A percentile compares a stretch with the other conserved stretches of the same genome.
Conservation (phyloP, 2,888 invertebrate species). For the Argynnis bischoffii region DNA sequence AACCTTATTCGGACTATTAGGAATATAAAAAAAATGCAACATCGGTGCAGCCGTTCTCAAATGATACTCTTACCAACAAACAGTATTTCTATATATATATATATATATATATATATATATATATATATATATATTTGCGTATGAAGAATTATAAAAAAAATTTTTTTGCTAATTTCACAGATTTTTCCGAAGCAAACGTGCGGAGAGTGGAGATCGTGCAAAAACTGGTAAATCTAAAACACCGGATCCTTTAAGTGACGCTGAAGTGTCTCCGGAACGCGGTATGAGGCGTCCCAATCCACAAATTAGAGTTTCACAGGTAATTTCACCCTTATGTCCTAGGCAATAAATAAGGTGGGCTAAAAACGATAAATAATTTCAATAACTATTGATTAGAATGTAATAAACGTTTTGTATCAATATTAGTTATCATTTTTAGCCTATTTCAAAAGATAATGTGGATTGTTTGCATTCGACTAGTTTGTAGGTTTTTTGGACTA, state of each 20-base stretch:
- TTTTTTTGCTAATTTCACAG: conserved; percentile 57
- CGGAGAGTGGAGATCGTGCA: conserved; percentile 86
- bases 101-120: too few relatives aligned
- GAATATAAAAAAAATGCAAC: too few relatives aligned
- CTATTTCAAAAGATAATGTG: too few relatives aligned
- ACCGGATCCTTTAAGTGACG: conserved; percentile 84
- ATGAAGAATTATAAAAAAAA: too few relatives aligned
- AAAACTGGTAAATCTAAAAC: conserved; percentile 87
- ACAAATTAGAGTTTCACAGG: conserved; percentile 80
- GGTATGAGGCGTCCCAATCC: conserved; percentile 66
- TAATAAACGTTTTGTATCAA: neutral
- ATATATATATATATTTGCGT: too few relatives aligned
- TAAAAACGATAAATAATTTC: neutral
- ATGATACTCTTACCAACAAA: too few relatives aligned
- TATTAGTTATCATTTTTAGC: neutral
- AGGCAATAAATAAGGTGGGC: too few relatives aligned
- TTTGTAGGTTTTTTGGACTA: neutral
- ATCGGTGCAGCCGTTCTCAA: too few relatives aligned
- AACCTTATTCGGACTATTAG: too few relatives aligned
- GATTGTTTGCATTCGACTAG: neutral
- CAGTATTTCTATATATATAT: too few relatives aligned
- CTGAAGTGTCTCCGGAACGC: conserved; percentile 73
- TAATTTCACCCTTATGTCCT: conserved; percentile 43
- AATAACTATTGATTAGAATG: neutral
- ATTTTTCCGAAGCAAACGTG: conserved; percentile 92